phyloP scores from a whole-genome alignment of 2,113 vertebrate species.

The Coregonus clupeaformis region DNA sequence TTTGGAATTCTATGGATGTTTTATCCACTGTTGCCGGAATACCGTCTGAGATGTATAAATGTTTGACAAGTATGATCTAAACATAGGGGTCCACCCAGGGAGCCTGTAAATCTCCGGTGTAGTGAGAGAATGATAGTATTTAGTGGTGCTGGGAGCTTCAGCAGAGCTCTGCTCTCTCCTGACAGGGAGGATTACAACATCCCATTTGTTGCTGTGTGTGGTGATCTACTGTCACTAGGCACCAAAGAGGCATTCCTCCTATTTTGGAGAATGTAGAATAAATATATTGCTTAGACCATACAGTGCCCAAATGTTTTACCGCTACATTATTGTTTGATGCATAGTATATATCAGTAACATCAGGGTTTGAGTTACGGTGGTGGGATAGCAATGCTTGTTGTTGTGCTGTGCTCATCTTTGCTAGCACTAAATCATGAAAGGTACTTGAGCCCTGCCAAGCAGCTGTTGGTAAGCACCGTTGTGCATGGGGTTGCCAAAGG shows the following conservation, averaged over 20 bases:
- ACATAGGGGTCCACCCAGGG: slow-evolving; percentile 62
- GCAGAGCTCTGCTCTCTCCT: slow-evolving; percentile 26
- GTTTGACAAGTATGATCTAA: slow-evolving; percentile 80
- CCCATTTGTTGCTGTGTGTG: neutral
- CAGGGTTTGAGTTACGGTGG: no score
- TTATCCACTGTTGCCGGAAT: slow-evolving; percentile 77
- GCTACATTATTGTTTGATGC: no score
- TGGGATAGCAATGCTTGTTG: no score
- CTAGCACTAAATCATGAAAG: no score
- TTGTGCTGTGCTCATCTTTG: no score
- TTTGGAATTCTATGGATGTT: slow-evolving; percentile 81
- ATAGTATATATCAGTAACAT: no score
- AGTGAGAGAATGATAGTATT: slow-evolving; percentile 73
- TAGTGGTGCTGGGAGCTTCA: slow-evolving; percentile 50
- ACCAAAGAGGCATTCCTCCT: neutral
- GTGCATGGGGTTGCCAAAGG: no score
- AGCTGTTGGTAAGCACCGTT: no score
- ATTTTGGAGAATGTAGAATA: slow-evolving; percentile 19
- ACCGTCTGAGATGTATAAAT: slow-evolving; percentile 79
- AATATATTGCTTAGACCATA: neutral
- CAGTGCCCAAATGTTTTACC: no score
- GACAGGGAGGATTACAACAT: neutral
- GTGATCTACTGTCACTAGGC: neutral
- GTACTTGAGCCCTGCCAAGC: no score
- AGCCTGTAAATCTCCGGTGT: slow-evolving; percentile 76